Conservation (phyloP, 1,140 invertebrate genomes). For the Pissodes strobi region DNA sequence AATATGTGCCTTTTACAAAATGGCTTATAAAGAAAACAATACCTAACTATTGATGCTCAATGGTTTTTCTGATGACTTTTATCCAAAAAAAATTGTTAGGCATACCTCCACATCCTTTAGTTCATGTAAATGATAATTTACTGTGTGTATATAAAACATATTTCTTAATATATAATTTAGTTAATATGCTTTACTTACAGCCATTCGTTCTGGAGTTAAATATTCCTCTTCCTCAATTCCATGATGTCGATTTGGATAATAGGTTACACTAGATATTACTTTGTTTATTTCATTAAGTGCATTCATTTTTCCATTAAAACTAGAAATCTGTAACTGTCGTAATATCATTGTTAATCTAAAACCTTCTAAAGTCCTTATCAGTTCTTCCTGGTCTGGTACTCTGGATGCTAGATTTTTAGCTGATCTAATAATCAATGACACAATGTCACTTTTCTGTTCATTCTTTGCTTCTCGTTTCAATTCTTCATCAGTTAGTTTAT, state of each 20-base stretch:
- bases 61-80: no score
- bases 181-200: no score
- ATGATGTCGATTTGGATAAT: slow-evolving; percentile 77
- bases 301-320: slow-evolving; percentile 99
- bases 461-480: slow-evolving; percentile 96
- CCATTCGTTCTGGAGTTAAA: slow-evolving; percentile 91
- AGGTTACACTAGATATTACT: slow-evolving; percentile 88
- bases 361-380: slow-evolving; percentile 88
- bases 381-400: slow-evolving; percentile 79
- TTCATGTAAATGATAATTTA: no score
- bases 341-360: slow-evolving; percentile 96
- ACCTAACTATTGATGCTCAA: no score
- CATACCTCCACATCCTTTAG: no score
- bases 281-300: slow-evolving; percentile 98
- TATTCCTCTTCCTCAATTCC: slow-evolving; percentile 85
- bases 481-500: slow-evolving; percentile 96
- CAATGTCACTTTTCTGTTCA: slow-evolving; percentile 91
- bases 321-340: slow-evolving; percentile 92
- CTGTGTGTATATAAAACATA: no score
- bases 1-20: no score
- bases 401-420: slow-evolving; percentile 85
- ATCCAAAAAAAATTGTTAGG: no score
- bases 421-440: slow-evolving; percentile 87
- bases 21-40: no score
- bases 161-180: no score